Base-by-base conservation (phyloP, 2,113 vertebrate species). In the Scomber japonicus region DNA sequence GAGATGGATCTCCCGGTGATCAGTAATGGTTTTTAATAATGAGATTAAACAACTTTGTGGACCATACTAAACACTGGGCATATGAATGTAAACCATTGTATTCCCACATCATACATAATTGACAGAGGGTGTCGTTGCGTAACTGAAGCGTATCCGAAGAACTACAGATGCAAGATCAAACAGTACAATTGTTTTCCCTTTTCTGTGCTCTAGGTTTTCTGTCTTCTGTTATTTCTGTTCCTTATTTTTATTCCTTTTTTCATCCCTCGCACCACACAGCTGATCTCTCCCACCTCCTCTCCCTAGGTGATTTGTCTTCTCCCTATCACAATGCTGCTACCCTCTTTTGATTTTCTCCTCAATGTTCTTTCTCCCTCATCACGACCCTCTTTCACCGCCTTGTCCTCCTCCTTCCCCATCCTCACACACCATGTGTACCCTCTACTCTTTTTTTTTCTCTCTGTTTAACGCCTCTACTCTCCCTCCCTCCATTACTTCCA, bases 401-500 rank as follows among this genome's bases (percentile, higher is more conserved):
- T 21, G 1, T 71, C 48, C 63, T 69, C n/a, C 65, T 53, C 40
- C 35, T 70, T 15, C 30, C 68, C 30, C 68, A 44, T 54, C 79
- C 64, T 24, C 81, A 63, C 55, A 63, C 75, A 27, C 61, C 40
- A 70, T 80, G 40, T 88, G 54, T 71, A 54, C 68, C 78, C 71
- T 46, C 35, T 40, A 7, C 48, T 77, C 45, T 94, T 93, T 95
- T 93, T 95, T 93, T 92, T 8, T 35, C 35, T n/a, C 48, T 51
- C 11, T 51, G 35, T 92, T 91, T 91, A 79, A 90, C 90, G 84
- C 79, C 68, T 75, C 51, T 94, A 92, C 93, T 95, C 88, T 94
- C 86, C 95, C 92, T 95, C 91, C 91, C 92, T 93, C 88, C 90
- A 84, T 91, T 88, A 85, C 90, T 90, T 91, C 85, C 88, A 83